Conservation (phyloP, 53 echinoderm and acorn worm species). For the Holothuria leucospilota region DNA sequence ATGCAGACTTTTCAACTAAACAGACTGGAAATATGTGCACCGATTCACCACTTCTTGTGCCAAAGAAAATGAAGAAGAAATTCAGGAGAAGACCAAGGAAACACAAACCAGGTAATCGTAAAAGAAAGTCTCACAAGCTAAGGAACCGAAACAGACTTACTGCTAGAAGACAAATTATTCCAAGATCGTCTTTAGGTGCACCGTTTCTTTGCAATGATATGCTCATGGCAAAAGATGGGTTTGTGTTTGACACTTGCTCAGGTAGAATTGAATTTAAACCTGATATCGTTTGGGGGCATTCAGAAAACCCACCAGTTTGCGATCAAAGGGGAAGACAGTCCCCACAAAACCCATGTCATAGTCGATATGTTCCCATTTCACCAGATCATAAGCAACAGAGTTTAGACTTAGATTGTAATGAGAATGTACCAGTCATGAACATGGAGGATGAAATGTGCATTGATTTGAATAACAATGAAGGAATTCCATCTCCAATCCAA, state of each 20-base stretch:
- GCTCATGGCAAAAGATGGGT: constrained; percentile 50
- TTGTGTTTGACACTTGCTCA: constrained; percentile 41
- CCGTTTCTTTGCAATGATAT: constrained; percentile 44
- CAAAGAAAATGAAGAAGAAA: not conserved
- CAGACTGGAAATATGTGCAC: no score
- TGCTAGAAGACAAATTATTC: not conserved
- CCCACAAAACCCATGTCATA: not conserved
- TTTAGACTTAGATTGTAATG: no score
- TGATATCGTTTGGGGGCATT: not conserved
- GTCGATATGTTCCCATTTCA: constrained; percentile 25
- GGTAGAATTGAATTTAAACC: constrained; percentile 47
- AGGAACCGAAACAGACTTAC: not conserved
- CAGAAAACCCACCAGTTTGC: not conserved
- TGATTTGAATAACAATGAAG: no score
- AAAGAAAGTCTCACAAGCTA: constrained; percentile 22
- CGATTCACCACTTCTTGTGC: not conserved
- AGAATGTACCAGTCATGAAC: no score
- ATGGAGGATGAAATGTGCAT: no score
- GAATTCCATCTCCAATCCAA: no score
- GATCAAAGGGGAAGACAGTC: not conserved
- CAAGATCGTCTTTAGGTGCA: constrained; percentile 24
- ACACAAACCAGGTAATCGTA: constrained; percentile 37
- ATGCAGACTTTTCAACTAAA: no score
- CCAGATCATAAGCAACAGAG: not conserved
- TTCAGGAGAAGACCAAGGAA: constrained; percentile 19